Evolutionary conservation across 2,113 vertebrate genomes (phyloP).

Genomic region (Petroica traversi): DNA sequence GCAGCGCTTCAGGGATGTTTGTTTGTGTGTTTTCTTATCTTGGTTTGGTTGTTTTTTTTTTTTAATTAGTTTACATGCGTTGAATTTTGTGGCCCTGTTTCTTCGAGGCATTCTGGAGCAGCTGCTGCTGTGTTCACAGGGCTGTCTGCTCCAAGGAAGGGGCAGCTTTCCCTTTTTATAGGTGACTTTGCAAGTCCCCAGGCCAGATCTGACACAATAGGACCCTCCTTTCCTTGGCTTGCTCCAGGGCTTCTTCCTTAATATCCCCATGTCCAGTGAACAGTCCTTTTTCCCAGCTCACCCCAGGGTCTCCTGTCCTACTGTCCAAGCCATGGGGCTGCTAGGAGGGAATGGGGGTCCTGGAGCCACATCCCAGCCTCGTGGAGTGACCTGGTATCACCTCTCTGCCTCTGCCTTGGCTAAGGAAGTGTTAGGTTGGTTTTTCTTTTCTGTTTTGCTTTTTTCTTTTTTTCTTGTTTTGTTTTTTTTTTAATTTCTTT

Average conservation of each 20-base stretch:
- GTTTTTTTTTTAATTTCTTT: no score
- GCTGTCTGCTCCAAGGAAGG: background rate
- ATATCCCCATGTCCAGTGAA: background rate
- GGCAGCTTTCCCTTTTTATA: background rate
- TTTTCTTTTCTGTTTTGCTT: background rate
- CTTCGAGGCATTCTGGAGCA: background rate
- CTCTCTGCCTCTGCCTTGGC: background rate
- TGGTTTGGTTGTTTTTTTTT: background rate
- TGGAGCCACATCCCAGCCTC: background rate
- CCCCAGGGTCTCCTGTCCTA: fast-evolving
- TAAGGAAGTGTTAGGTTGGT: background rate
- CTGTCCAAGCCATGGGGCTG: background rate
- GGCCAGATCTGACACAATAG: background rate
- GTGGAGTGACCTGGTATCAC: background rate
- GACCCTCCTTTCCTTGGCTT: background rate
- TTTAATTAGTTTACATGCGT: background rate
- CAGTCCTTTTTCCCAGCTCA: fast-evolving
- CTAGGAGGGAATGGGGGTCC: fast-evolving
- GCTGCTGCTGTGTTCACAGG: background rate
- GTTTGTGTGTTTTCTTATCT: background rate
- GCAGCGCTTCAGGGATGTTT: fast-evolving
- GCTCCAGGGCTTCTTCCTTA: background rate
- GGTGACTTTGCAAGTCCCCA: background rate
- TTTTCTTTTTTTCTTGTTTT: background rate
- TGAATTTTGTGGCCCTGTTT: background rate